phyloP scores from a whole-genome alignment of 2,888 invertebrate species.

The Sussaba pulchella region DNA sequence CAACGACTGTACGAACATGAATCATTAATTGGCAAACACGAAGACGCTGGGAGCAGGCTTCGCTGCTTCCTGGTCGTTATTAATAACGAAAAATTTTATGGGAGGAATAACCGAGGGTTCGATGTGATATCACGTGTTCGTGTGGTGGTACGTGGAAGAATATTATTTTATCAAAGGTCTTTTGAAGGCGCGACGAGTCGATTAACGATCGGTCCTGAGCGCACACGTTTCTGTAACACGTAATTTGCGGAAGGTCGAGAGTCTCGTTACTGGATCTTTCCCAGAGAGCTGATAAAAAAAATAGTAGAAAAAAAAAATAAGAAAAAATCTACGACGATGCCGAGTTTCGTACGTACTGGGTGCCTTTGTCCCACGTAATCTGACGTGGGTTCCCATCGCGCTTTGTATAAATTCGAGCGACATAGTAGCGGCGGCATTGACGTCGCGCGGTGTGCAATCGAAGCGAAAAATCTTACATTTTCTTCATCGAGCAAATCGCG shows the following conservation, averaged over 20 bases:
- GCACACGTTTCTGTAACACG: neutral
- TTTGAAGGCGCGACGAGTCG: conserved; percentile 23
- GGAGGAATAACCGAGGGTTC: neutral
- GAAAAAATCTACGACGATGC: neutral
- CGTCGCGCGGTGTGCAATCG: conserved; percentile 7
- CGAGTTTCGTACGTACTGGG: neutral
- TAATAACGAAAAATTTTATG: conserved; percentile 18
- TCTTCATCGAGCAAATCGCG: conserved; percentile 4
- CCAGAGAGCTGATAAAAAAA: conserved; percentile 25
- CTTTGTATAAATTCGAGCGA: too few relatives aligned
- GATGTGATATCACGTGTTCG: neutral
- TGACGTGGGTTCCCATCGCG: neutral
- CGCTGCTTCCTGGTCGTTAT: conserved; percentile 7
- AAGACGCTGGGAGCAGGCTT: too few relatives aligned
- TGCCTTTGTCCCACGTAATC: conserved; percentile 22
- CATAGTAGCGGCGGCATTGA: conserved; percentile 15
- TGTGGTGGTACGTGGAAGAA: neutral
- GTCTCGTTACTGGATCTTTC: conserved; percentile 27
- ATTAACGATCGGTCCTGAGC: conserved; percentile 27
- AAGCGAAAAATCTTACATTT: conserved; percentile 9
- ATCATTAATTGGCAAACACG: neutral
- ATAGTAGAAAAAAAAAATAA: too few relatives aligned
- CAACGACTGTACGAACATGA: too few relatives aligned
- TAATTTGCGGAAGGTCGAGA: conserved; percentile 33
- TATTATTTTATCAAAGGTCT: conserved; percentile 2